A percentile compares a stretch with the other conserved stretches of the same genome.
These are phyloP conservation scores for Trypoxylon attenuatum DNA, from an alignment of 2,888 invertebrate species.

Conservation along the genomic window DNA sequence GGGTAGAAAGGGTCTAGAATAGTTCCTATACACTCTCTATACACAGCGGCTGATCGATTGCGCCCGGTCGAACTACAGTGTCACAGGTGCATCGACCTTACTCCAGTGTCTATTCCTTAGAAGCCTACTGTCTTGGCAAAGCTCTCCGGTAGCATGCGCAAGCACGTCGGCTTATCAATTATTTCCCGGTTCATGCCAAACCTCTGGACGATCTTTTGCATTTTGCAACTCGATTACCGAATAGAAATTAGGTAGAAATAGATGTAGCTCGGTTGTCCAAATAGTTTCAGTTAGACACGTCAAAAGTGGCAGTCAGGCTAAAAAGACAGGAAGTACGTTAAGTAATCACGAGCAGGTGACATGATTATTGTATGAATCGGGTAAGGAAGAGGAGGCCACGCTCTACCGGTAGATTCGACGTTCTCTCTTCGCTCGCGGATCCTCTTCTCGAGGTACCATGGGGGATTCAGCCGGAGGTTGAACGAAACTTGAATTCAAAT, in stretches of 20 bases:
- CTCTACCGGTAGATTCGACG: conserved; percentile 12
- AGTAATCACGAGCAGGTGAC: background rate
- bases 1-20: too few relatives aligned
- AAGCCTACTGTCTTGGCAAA: too few relatives aligned
- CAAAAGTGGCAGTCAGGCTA: background rate
- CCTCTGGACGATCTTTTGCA: background rate
- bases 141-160: conserved; percentile 7
- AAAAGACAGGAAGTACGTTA: background rate
- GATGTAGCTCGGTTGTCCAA: too few relatives aligned
- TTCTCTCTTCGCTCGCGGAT: conserved; percentile 8
- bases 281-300: too few relatives aligned
- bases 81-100: conserved; percentile 34
- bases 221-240: background rate
- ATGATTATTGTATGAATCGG: background rate
- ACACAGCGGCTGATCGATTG: conserved; percentile 41
- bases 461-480: conserved; percentile 37
- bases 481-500: conserved; percentile 65
- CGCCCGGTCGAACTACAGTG: conserved; percentile 32
- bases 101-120: conserved; percentile 22
- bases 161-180: background rate
- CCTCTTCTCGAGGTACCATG: conserved; percentile 13
- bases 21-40: conserved; percentile 23
- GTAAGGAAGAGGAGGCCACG: background rate
- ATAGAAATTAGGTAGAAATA: background rate
- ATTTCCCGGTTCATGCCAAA: background rate